Base-by-base conservation (phyloP, 2,888 invertebrate genomes). In the Villa cingulata region DNA sequence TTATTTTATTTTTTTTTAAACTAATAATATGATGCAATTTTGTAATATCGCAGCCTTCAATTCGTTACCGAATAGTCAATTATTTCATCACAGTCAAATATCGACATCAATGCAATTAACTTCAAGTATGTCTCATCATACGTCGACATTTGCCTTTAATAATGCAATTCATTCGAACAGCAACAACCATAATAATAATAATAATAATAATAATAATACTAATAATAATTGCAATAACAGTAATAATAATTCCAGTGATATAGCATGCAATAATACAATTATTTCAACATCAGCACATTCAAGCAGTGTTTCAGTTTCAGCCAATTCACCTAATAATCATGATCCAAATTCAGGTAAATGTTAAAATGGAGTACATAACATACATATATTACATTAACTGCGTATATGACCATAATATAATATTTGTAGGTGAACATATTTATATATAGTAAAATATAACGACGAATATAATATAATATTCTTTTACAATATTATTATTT, bases 21-120 rank as follows among this genome's bases (percentile, higher is more conserved):
- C 78, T 51, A 70, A 71, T 47, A 62, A 76, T 20, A 66, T 81
- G 51, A 79, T 79, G 2, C 74, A 76, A 19, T 76, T 78, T 55
- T 60, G 66, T 68, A 59, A 12, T 15, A n/a, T 50, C 54, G 16
- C 40, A 53, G 53, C 54, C 15, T 39, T 56, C 15, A 49, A 48
- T 32, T 43, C 50, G 29, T 49, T 69, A 55, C 66, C 67, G 12
- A 55, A 66, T 49, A 64, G 62, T 48, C 64, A 68, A 50, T 57
- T 69, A 43, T 55, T 69, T 50, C 70, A 69, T 55, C 69, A 68
- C 54, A 65, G 62, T 48, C 67, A 68, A 50, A 61, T 68, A 48
- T 58, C 63, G 48, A 63, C 63, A 23, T 62, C 68, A 29, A 65
- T 67, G 61, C 68, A 68, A 52, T 53, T 68, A 49, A 59, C 68